Evolutionary conservation across 2,113 vertebrate species (phyloP).

Genomic region (Toxotes chatareus): DNA sequence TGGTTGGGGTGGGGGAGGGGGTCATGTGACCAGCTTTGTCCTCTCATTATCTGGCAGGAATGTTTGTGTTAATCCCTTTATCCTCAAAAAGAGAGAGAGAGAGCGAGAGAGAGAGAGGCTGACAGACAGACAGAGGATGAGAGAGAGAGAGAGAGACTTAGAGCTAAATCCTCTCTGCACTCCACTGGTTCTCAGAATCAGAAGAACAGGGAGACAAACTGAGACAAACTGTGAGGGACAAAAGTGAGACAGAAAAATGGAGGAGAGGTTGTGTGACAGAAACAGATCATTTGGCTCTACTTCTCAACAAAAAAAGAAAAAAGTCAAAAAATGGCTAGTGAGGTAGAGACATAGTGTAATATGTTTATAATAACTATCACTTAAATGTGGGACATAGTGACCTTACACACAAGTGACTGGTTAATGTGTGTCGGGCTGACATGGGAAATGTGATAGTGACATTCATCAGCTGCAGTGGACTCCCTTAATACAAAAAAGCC

Average conservation of each 20-base stretch:
- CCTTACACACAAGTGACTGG: conserved; percentile 47
- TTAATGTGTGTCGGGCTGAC: conserved; percentile 73
- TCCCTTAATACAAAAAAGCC: conserved; percentile 47
- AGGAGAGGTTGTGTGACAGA: conserved; percentile 1
- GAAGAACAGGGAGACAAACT: conserved; percentile 19
- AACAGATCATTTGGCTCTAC: conserved; percentile 9
- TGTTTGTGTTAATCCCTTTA: conserved; percentile 79
- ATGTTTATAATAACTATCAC: conserved; percentile 34
- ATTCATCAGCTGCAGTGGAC: conserved; percentile 61
- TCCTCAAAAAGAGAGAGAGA: conserved; percentile 63
- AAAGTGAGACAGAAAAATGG: background rate
- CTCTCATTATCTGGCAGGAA: conserved; percentile 77
- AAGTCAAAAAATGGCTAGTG: background rate
- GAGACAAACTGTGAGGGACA: conserved; percentile 10
- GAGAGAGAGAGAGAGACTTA: conserved; percentile 8
- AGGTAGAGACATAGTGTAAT: background rate
- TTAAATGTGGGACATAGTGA: conserved; percentile 57
- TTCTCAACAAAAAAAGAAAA: background rate
- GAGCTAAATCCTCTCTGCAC: conserved; percentile 34
- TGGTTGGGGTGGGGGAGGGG: background rate
- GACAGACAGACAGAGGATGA: conserved; percentile 3
- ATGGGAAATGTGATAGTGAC: conserved; percentile 62
- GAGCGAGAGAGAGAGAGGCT: conserved; percentile 9
- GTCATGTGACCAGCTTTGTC: conserved; percentile 78
- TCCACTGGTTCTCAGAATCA: conserved; percentile 39